These are phyloP conservation scores for Caerostris extrusa DNA, from an alignment of 1,140 invertebrate genomes.

Conservation along the genomic window DNA sequence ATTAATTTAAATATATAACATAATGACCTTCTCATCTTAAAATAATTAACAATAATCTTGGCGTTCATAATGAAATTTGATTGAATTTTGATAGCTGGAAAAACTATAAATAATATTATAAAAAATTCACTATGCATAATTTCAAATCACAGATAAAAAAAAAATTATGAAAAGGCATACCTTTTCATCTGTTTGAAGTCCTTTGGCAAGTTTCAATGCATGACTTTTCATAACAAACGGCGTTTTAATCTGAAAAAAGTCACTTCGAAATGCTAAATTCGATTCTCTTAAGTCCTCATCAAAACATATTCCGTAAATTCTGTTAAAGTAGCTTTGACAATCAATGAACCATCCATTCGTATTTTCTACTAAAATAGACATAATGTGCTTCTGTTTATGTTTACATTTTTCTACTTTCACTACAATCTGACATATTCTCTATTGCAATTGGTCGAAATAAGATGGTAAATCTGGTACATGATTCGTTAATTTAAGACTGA, in stretches of 20 bases:
- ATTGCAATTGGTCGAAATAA: too few species aligned
- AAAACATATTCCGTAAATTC: conserved; percentile 27
- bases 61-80: too few species aligned
- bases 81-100: too few species aligned
- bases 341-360: conserved; percentile 38
- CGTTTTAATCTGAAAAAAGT: conserved; percentile 58
- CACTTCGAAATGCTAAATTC: background rate
- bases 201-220: background rate
- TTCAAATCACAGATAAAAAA: background rate
- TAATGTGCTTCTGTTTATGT: conserved; percentile 35
- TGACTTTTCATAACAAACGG: conserved; percentile 53
- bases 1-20: too few species aligned
- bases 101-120: too few species aligned
- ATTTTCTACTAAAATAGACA: conserved; percentile 37
- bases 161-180: background rate
- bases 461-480: too few species aligned
- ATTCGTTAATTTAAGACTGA: too few species aligned
- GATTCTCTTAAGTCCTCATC: background rate
- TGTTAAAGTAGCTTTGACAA: conserved; percentile 30
- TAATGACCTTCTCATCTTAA: too few species aligned
- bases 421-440: background rate
- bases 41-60: too few species aligned
- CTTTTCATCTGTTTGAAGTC: background rate
- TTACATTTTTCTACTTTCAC: conserved; percentile 30
- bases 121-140: too few species aligned